A percentile compares a stretch with the other conserved stretches of the same genome.
Conservation (phyloP, 2,113 vertebrate species). For the Oreochromis niloticus region DNA sequence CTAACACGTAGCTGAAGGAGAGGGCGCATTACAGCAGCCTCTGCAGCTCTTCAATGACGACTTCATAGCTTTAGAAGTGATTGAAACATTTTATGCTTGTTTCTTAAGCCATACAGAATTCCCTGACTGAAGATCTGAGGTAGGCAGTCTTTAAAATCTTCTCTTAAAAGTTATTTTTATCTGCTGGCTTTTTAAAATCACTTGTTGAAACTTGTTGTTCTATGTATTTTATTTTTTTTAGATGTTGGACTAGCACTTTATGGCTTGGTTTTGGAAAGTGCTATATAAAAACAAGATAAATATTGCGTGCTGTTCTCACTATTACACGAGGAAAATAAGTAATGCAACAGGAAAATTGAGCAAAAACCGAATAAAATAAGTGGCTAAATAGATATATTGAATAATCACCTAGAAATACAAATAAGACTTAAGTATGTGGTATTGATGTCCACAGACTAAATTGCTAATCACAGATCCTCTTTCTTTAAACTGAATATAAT, state of each 20-base stretch:
- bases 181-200: neutral
- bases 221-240: neutral
- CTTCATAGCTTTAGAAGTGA: neutral
- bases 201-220: neutral
- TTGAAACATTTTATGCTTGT: neutral
- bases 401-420: neutral
- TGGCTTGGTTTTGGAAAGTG: neutral
- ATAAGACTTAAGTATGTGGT: neutral
- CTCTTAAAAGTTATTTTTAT: neutral
- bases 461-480: neutral
- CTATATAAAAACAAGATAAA: neutral
- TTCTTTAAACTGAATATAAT: neutral
- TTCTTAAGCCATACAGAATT: neutral
- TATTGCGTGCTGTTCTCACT: neutral
- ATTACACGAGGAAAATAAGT: neutral
- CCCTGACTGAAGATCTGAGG: neutral
- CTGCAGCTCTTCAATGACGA: neutral
- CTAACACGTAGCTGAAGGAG: rapidly evolving
- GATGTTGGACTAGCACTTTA: neutral
- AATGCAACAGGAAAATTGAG: neutral
- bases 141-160: neutral
- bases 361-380: neutral
- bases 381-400: neutral
- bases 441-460: neutral
- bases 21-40: neutral